A percentile compares a stretch with the other conserved stretches of the same genome.
phyloP scores from a whole-genome alignment of 2,797 vertebrate genomes.

The Acanthis flammea region DNA sequence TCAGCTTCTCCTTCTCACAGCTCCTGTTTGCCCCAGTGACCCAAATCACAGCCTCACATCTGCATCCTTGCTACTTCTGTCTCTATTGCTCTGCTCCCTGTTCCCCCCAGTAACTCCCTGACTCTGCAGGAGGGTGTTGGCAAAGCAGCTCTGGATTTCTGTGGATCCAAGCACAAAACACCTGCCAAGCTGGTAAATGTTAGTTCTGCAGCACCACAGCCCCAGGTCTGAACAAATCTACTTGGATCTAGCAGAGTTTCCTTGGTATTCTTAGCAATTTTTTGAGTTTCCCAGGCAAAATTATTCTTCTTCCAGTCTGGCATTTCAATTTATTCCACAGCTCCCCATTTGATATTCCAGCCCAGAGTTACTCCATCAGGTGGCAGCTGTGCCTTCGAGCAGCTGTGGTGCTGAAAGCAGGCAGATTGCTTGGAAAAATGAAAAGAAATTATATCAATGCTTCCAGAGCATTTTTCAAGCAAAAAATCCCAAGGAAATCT shows the following conservation, averaged over 20 bases:
- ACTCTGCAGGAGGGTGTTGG: background rate
- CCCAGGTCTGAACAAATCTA: background rate
- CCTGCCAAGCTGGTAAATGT: background rate
- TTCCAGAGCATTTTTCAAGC: background rate
- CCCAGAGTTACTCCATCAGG: background rate
- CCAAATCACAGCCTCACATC: background rate
- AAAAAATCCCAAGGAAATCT: background rate
- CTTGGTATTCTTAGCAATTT: background rate
- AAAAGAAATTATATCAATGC: background rate
- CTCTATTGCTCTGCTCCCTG: background rate
- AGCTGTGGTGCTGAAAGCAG: background rate
- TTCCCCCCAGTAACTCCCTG: background rate
- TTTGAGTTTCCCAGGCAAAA: background rate
- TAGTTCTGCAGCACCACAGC: background rate
- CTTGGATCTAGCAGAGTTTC: background rate
- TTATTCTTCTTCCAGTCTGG: background rate
- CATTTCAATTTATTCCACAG: background rate
- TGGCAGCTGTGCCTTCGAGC: background rate
- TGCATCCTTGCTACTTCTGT: rapidly evolving
- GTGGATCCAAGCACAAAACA: background rate
- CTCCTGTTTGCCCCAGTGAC: background rate
- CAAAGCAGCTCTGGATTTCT: background rate
- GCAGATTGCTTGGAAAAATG: background rate
- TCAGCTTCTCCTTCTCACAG: background rate
- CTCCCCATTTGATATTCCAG: background rate